These are phyloP conservation scores for Fratercula arctica DNA, from an alignment of 2,797 vertebrate genomes.

Conservation along the genomic window DNA sequence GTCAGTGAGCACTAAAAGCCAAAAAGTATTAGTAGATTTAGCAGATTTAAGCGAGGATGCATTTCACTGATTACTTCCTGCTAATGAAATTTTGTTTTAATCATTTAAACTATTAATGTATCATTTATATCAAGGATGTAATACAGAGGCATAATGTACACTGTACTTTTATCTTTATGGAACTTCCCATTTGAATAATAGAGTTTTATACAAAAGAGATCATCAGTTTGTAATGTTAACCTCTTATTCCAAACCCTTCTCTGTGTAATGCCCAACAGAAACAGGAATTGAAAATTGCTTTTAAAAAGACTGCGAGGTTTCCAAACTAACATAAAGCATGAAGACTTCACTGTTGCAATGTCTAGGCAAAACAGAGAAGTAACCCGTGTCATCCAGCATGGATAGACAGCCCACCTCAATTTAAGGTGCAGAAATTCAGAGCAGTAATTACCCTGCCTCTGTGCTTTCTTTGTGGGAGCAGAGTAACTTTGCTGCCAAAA, in stretches of 20 bases:
- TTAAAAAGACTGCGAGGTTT: background rate
- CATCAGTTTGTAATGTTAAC: background rate
- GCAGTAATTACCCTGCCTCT: background rate
- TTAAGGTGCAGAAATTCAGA: background rate
- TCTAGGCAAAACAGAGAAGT: accelerated
- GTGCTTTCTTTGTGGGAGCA: background rate
- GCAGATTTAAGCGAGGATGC: constrained; percentile 59
- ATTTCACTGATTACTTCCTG: constrained; percentile 74
- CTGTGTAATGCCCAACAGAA: background rate
- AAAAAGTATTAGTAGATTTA: constrained; percentile 53
- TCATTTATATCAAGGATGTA: background rate
- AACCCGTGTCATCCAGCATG: background rate
- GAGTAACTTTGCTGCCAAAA: background rate
- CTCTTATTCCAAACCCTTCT: background rate
- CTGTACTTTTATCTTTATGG: background rate
- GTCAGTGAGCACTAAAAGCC: constrained; percentile 49
- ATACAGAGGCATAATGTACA: background rate
- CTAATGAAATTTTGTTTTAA: constrained; percentile 65
- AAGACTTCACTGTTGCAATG: accelerated
- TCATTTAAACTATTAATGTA: constrained; percentile 49
- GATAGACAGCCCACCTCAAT: accelerated
- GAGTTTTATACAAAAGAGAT: background rate
- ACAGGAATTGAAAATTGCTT: background rate
- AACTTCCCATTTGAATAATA: background rate
- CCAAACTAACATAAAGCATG: background rate